These are phyloP conservation scores for Probosciger aterrimus DNA, from an alignment of 2,113 vertebrate genomes.

Conservation along the genomic window DNA sequence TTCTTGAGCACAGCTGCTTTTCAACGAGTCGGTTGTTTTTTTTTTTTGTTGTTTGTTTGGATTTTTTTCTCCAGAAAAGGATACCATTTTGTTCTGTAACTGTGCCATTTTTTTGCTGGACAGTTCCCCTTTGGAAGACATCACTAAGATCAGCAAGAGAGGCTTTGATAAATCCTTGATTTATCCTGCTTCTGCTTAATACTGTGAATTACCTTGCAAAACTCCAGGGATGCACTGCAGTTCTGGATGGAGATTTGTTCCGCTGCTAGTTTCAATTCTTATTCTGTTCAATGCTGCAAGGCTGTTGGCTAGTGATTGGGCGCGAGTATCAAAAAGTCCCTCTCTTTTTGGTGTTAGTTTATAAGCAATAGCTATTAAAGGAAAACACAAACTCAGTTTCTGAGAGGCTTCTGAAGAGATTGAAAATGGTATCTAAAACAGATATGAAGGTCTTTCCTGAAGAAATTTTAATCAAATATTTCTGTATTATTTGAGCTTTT, in stretches of 20 bases:
- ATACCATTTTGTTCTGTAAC: neutral
- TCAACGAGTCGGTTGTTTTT: neutral
- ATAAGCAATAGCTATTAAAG: neutral
- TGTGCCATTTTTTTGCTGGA: neutral
- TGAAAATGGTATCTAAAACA: neutral
- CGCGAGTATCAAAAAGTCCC: neutral
- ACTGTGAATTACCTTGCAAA: neutral
- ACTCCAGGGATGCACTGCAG: neutral
- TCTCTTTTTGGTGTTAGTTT: neutral
- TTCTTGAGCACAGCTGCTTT: neutral
- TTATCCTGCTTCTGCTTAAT: neutral
- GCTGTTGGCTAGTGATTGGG: neutral
- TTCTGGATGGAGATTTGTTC: neutral
- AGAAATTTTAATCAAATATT: neutral
- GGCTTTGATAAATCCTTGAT: neutral
- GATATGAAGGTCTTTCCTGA: neutral
- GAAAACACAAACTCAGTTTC: neutral
- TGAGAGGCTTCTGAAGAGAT: neutral
- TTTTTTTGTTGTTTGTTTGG: neutral
- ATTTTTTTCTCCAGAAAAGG: neutral
- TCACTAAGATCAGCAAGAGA: neutral
- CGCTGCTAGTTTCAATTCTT: neutral
- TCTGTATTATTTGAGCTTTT: neutral
- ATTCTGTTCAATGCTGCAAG: neutral
- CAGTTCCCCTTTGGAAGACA: neutral